Evolutionary conservation across 2,888 invertebrate species (phyloP).

Genomic region (Dicyrtomina minuta): DNA sequence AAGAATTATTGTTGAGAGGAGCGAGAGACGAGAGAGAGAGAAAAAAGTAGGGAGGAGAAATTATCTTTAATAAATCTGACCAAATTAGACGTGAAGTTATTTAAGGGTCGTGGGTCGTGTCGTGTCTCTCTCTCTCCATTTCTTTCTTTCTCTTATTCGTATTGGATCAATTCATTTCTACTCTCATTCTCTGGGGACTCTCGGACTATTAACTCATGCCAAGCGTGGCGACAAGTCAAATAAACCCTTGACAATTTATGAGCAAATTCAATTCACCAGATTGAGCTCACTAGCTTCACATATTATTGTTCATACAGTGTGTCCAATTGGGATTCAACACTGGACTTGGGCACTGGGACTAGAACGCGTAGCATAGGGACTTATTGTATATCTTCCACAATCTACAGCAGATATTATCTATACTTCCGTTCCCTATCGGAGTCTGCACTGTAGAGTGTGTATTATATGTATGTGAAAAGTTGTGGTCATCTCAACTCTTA

Average conservation of each 20-base stretch:
- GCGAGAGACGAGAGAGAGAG: slow-evolving; percentile 1
- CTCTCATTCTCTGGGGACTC: slow-evolving; percentile 2
- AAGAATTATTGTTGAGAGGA: background rate
- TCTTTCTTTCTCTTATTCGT: no score
- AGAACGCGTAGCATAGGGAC: no score
- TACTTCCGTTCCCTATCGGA: no score
- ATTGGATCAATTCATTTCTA: slow-evolving; percentile 21
- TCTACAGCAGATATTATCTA: no score
- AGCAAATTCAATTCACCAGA: slow-evolving; percentile 42
- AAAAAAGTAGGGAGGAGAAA: slow-evolving; percentile 14
- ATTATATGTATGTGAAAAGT: no score
- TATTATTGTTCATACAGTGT: background rate
- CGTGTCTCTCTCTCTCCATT: no score
- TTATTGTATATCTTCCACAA: no score
- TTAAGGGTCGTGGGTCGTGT: slow-evolving; percentile 23
- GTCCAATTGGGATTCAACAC: no score
- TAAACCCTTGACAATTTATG: slow-evolving; percentile 42
- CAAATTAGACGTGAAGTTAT: slow-evolving; percentile 38
- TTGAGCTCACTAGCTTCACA: slow-evolving; percentile 25
- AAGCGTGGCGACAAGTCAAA: slow-evolving; percentile 38
- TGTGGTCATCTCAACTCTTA: no score
- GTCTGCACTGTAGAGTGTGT: no score
- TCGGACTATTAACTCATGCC: slow-evolving; percentile 8
- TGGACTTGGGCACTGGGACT: no score
- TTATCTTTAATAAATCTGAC: slow-evolving; percentile 39